These are phyloP conservation scores for Andrena bucephala DNA, from an alignment of 2,888 invertebrate genomes.

Conservation along the genomic window DNA sequence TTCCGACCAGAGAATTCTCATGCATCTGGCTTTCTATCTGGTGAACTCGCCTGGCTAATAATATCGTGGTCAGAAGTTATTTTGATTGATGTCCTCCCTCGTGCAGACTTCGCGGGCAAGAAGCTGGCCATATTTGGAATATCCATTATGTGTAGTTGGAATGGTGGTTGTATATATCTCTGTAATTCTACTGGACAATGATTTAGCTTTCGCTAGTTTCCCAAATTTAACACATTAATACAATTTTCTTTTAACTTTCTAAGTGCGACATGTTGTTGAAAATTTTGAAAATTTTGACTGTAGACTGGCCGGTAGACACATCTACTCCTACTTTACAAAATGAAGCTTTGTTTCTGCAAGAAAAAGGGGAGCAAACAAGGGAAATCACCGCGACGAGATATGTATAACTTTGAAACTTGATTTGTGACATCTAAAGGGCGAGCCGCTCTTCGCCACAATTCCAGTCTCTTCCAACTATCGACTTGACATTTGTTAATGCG, in stretches of 20 bases:
- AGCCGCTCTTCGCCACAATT: constrained; percentile 68
- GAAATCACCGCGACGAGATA: constrained; percentile 46
- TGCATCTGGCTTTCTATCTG: constrained; percentile 7
- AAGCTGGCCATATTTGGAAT: not conserved
- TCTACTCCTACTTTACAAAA: not conserved
- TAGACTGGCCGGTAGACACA: no score
- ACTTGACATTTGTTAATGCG: constrained; percentile 80
- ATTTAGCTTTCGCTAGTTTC: not conserved
- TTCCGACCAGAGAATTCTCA: constrained; percentile 27
- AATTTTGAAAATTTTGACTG: no score
- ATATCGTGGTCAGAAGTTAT: not conserved
- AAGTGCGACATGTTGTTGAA: no score
- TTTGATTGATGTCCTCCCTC: constrained; percentile 1
- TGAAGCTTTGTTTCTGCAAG: not conserved
- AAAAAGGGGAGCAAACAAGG: constrained; percentile 36
- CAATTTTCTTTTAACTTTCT: not conserved
- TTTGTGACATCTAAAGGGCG: constrained; percentile 72
- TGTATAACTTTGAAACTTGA: constrained; percentile 69
- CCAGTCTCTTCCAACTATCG: constrained; percentile 41
- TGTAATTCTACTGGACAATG: not conserved
- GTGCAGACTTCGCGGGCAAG: not conserved
- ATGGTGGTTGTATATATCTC: not conserved
- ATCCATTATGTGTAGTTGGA: not conserved
- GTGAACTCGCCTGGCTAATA: constrained; percentile 2
- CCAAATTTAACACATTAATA: not conserved